Evolutionary conservation across 1,140 invertebrate genomes (phyloP).

Genomic region (Drosophila pectinifera): DNA sequence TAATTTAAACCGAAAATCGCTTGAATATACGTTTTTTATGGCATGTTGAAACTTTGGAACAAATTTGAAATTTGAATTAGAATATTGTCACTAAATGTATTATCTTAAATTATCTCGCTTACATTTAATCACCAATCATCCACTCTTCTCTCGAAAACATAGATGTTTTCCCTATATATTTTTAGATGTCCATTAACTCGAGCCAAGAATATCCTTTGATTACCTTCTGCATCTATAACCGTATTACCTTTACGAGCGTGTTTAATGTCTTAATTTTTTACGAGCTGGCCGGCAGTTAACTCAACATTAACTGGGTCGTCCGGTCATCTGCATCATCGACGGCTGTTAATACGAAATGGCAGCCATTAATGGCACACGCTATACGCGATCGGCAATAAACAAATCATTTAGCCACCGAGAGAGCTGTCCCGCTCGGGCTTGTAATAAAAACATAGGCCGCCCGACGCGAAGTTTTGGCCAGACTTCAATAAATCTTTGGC

Average conservation of each 20-base stretch:
- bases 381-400: slow-evolving; percentile 65
- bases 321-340: slow-evolving; percentile 44
- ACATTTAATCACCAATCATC: too few relatives aligned
- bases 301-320: slow-evolving; percentile 62
- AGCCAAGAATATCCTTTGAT: background rate
- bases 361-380: slow-evolving; percentile 73
- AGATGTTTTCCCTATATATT: too few relatives aligned
- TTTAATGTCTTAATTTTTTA: slow-evolving; percentile 41
- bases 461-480: slow-evolving; percentile 34
- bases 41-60: too few relatives aligned
- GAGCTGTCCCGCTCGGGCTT: slow-evolving; percentile 51
- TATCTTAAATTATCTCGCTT: background rate
- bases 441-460: slow-evolving; percentile 35
- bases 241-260: slow-evolving; percentile 49
- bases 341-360: slow-evolving; percentile 67
- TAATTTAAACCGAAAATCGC: too few relatives aligned
- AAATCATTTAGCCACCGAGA: slow-evolving; percentile 67
- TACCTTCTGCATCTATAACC: slow-evolving; percentile 22
- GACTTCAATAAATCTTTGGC: slow-evolving; percentile 58
- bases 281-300: slow-evolving; percentile 39
- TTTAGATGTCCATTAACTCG: background rate
- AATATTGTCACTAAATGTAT: too few relatives aligned
- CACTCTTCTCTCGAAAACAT: too few relatives aligned
- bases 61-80: too few relatives aligned
- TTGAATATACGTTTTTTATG: too few relatives aligned